Evolutionary conservation across 2,888 invertebrate genomes (phyloP).

Genomic region (Notodonta dromedarius): DNA sequence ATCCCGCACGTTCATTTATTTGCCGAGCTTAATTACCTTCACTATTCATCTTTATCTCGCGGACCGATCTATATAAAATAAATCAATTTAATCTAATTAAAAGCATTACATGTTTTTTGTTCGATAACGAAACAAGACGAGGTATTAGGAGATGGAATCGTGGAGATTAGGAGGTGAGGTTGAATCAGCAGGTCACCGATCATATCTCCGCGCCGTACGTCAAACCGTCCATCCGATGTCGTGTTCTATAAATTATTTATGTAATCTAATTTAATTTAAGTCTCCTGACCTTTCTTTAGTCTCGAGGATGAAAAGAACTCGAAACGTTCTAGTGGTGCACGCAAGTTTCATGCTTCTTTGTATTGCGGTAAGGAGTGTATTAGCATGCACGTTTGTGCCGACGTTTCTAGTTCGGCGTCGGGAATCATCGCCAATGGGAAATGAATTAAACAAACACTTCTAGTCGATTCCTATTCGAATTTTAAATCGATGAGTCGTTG

Average conservation of each 20-base stretch:
- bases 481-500: constrained; percentile 30
- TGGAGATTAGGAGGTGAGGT: constrained; percentile 74
- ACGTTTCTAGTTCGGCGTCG: constrained; percentile 32
- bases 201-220: constrained; percentile 73
- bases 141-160: constrained; percentile 79
- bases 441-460: constrained; percentile 55
- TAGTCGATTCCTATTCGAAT: constrained; percentile 52
- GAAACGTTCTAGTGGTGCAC: constrained; percentile 57
- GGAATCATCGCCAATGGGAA: constrained; percentile 31
- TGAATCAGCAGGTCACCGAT: constrained; percentile 78
- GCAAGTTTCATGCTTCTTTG: constrained; percentile 67
- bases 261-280: constrained; percentile 82
- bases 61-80: constrained; percentile 73
- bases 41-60: constrained; percentile 65
- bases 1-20: constrained; percentile 70
- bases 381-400: constrained; percentile 35
- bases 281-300: constrained; percentile 77
- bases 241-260: constrained; percentile 80
- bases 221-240: constrained; percentile 79
- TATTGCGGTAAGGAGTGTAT: constrained; percentile 62
- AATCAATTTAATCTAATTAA: constrained; percentile 85
- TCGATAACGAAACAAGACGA: constrained; percentile 77
- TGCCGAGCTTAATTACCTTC: constrained; percentile 77
- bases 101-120: constrained; percentile 83
- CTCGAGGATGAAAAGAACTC: constrained; percentile 61